A percentile compares a stretch with the other conserved stretches of the same genome.
These are phyloP conservation scores for Notarius lentiginosus DNA, from an alignment of 2,113 vertebrate genomes.

Conservation along the genomic window DNA sequence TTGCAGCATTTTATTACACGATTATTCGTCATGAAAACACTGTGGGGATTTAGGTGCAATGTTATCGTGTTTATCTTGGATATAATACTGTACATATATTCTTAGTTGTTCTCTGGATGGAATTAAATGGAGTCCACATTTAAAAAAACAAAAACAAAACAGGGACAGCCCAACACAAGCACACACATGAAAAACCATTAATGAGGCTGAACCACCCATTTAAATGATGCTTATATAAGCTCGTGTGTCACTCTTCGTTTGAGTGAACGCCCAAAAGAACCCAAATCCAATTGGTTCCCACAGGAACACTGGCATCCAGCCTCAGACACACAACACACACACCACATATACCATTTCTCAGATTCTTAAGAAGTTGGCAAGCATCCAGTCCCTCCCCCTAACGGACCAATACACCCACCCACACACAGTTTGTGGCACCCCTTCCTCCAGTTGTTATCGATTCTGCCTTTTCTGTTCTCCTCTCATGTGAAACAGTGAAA, in stretches of 20 bases:
- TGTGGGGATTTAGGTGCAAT: not conserved
- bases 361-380: conserved; percentile 27
- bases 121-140: not conserved
- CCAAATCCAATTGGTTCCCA: conserved; percentile 29
- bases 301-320: conserved; percentile 22
- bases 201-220: not conserved
- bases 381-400: not conserved
- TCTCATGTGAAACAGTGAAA: not conserved
- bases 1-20: not conserved
- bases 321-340: conserved; percentile 12
- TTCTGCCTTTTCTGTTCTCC: not conserved
- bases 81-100: not conserved
- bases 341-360: conserved; percentile 15
- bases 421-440: not conserved
- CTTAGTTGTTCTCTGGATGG: not conserved
- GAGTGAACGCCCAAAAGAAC: conserved; percentile 33
- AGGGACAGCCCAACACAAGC: not conserved
- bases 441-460: not conserved
- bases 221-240: conserved; percentile 25
- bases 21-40: not conserved
- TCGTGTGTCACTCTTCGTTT: not conserved
- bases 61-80: not conserved
- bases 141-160: not conserved
- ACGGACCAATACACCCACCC: not conserved
- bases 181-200: not conserved